These are phyloP conservation scores for Orthonyx spaldingii DNA, from an alignment of 2,113 vertebrate species.

Conservation along the genomic window DNA sequence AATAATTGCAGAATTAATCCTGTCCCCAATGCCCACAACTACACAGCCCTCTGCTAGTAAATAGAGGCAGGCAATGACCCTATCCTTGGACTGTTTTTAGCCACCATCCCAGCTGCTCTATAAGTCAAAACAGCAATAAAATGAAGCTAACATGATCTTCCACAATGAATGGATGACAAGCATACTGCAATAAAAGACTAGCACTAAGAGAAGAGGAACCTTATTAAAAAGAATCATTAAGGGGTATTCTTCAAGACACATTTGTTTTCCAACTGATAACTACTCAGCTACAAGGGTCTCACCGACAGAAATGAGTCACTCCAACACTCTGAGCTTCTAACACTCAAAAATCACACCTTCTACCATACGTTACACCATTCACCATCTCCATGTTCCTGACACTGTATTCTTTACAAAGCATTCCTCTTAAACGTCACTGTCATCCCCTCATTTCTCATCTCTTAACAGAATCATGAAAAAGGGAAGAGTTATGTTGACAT, in stretches of 20 bases:
- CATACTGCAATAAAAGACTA: neutral
- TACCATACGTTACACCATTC: neutral
- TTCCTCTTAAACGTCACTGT: neutral
- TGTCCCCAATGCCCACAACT: neutral
- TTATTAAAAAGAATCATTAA: neutral
- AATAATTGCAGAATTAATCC: neutral
- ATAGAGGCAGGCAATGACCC: neutral
- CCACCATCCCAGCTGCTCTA: neutral
- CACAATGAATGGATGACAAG: neutral
- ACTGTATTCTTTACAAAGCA: neutral
- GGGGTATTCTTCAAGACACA: neutral
- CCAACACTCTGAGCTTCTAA: neutral
- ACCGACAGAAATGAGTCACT: neutral
- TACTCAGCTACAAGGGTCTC: neutral
- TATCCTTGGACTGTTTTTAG: neutral
- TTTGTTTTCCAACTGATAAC: neutral
- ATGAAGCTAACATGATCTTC: neutral
- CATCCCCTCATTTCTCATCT: neutral
- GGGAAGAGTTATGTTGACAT: neutral
- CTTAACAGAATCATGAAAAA: neutral
- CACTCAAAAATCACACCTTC: neutral
- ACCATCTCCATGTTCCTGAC: neutral
- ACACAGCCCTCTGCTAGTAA: neutral
- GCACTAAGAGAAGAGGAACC: neutral
- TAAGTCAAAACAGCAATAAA: neutral